Evolutionary conservation across 2,797 vertebrate genomes (phyloP).

Genomic region (Leucoraja ocellata): DNA sequence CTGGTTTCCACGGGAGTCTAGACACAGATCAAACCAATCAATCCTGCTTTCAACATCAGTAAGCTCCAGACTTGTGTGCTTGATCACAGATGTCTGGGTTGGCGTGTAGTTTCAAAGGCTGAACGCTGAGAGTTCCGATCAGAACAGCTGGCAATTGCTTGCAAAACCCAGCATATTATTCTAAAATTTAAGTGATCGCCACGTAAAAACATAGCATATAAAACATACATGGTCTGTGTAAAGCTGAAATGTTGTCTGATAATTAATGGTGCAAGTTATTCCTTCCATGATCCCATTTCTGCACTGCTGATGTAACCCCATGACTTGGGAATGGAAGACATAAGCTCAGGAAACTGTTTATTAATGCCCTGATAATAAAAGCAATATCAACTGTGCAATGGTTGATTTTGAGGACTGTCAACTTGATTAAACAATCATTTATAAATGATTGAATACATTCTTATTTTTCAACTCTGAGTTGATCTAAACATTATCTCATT

Average conservation of each 20-base stretch:
- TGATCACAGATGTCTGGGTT: too few species aligned
- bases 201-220: too few species aligned
- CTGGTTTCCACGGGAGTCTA: too few species aligned
- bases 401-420: constrained; percentile 1
- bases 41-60: too few species aligned
- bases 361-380: not conserved
- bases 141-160: too few species aligned
- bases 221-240: too few species aligned
- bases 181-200: too few species aligned
- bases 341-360: not conserved
- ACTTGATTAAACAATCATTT: not conserved
- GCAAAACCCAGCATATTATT: too few species aligned
- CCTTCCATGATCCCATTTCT: not conserved
- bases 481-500: not conserved
- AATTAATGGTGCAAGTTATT: not conserved
- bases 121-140: too few species aligned
- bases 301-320: not conserved
- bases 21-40: too few species aligned
- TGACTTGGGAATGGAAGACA: not conserved
- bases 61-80: too few species aligned
- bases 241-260: not conserved
- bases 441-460: not conserved
- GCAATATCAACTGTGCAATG: not conserved
- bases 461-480: not conserved
- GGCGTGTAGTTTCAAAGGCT: too few species aligned